These are phyloP conservation scores for Amiota mariae DNA, from an alignment of 2,888 invertebrate species.

Conservation along the genomic window DNA sequence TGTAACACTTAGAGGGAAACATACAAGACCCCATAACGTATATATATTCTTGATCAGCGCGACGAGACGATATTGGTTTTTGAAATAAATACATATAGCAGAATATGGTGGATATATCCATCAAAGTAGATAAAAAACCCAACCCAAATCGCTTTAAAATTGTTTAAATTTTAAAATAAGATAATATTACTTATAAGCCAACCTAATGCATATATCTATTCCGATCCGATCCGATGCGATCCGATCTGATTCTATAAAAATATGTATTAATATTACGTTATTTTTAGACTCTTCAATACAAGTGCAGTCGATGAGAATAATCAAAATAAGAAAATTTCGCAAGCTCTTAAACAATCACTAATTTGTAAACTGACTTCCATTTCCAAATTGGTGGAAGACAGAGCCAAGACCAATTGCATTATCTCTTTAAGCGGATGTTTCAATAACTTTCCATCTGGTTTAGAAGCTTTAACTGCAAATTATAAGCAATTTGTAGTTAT, in stretches of 20 bases:
- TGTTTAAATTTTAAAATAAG: no score
- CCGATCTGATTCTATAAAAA: not conserved
- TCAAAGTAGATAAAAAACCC: no score
- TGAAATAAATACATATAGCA: no score
- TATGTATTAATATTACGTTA: not conserved
- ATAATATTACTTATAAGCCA: no score
- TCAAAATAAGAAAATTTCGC: constrained; percentile 50
- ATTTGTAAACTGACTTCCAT: constrained; percentile 46
- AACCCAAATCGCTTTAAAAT: no score
- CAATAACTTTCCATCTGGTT: constrained; percentile 70
- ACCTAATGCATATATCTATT: no score
- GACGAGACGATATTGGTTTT: no score
- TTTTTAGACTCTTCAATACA: constrained; percentile 48
- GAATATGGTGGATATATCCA: no score
- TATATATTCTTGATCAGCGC: no score
- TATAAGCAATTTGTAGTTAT: constrained; percentile 55
- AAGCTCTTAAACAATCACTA: constrained; percentile 53
- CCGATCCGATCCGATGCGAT: constrained; percentile 5
- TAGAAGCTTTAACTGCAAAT: constrained; percentile 61
- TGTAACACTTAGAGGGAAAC: no score
- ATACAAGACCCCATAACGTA: no score
- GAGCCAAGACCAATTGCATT: constrained; percentile 55
- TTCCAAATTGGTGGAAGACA: constrained; percentile 45
- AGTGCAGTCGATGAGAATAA: constrained; percentile 23
- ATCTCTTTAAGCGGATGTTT: constrained; percentile 66